Base-by-base conservation (phyloP, 1,140 invertebrate genomes). In the Cyphomyrmex costatus region DNA sequence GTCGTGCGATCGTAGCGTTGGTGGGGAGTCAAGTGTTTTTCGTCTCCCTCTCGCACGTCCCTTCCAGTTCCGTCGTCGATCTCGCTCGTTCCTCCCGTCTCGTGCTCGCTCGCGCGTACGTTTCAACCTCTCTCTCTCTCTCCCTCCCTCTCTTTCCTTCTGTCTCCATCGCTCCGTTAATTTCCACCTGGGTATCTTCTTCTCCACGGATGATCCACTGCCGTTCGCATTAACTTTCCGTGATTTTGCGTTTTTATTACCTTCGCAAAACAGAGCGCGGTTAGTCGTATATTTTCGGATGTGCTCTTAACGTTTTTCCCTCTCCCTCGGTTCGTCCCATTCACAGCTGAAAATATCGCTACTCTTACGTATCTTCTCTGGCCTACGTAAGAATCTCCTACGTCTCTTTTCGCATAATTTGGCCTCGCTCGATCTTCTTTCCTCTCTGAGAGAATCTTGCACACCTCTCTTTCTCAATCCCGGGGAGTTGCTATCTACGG, bases 401-500 rank as follows among this genome's bases (percentile, higher is more conserved):
- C 36, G 36, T 84, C 42, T 49, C 30, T 63, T 74, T 66, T 76
- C 58, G 42, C 42, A 33, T 49, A 63, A 76, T 76, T 76, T n/a
- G 70, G 8, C 24, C 73, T 84, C 60, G 61, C 49, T 30, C 76
- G 24, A 3, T 30, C 46, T 36, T 27, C 71, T 60, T 58, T 60
- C 70, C 63, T 63, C 27, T 60, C 8, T 30, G 61, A n/a, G n/a
- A n/a, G 6, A 56, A 36, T 8, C 36, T 7, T 42, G 10, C 10
- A 42, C 2, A 42, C 24, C 27, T 46, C 46, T 63, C 63, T 36
- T 80, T 73, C 58, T 24, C 63, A 27, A 53, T 80, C 82, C 68
- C 87, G 91, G 86, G 86, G 86, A 79, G 83, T 87, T 83, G 71
- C 77, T 74, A 51, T 79, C 65, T 87, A 88, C 88, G 78, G 33